Base-by-base conservation (phyloP, 2,797 vertebrate genomes). In the Helarctos malayanus region DNA sequence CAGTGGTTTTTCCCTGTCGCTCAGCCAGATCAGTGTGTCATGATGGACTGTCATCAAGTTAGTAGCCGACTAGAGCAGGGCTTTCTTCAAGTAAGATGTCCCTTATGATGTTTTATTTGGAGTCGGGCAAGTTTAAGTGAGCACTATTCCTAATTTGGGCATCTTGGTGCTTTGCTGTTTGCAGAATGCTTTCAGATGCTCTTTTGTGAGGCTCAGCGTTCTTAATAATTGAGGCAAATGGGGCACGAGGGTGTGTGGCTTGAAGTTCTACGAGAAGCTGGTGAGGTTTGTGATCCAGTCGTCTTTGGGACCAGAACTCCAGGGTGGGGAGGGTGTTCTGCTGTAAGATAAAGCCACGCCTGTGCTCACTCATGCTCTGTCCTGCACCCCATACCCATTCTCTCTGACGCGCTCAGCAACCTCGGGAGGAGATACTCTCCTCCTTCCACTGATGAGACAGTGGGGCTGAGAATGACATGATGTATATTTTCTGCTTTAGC, bases 161-260 rank as follows among this genome's bases (percentile, higher is more conserved):
- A 23, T 80, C 38, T 82, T 61, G 61, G 47, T 61, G 57, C 79
- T 91, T 93, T 76, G 57, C 59, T 85, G 9, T 94, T 95, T 57
- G 29, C 13, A 45, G 18, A 83, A 56, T 75, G 7, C 47, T 84
- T 69, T 95, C 47, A 81, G 15, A 71, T 61, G 32, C 6, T 71
- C 3, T 35, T 87, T 47, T 79, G 11, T 93, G 89, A 80, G 73
- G 73, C 6, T 38, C 32, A 85, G 56, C 7, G 69, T 59, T 97
- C 93, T 89, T 80, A 73, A 73, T 89, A 85, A 79, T 68, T 45
- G 78, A 95, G 82, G 25, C 52, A 88, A 38, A 59, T n/a, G 61
- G 27, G 18, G 8, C 52, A 1, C 45, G 54, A 59, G 13, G 69
- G 12, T 87, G 0, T 61, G 21, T 68, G 91, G 32, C 76, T 92